phyloP scores from a whole-genome alignment of 2,113 vertebrate genomes.

The Quiscalus mexicanus region DNA sequence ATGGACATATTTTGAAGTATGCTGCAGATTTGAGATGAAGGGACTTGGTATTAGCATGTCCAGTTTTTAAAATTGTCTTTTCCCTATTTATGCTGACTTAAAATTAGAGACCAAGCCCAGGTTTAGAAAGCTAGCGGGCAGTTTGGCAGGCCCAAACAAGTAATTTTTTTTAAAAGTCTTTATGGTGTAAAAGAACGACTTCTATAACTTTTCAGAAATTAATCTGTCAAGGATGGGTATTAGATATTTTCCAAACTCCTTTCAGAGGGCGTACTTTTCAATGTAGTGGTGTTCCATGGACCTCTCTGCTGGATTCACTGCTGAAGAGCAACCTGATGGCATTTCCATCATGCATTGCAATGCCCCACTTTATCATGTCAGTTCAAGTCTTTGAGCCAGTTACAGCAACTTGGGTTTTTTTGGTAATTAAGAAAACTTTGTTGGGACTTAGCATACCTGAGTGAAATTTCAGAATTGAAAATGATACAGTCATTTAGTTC shows the following conservation, averaged over 20 bases:
- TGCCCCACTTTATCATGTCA: background rate
- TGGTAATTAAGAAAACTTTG: background rate
- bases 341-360: background rate
- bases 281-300: background rate
- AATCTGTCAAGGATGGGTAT: background rate
- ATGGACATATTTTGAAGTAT: background rate
- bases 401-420: background rate
- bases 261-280: background rate
- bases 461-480: background rate
- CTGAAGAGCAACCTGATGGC: background rate
- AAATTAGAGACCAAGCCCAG: background rate
- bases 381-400: background rate
- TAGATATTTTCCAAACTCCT: background rate
- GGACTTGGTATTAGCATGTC: background rate
- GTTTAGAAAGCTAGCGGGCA: background rate
- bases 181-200: background rate
- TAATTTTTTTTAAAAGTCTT: background rate
- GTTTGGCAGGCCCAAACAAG: background rate
- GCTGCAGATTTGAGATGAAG: background rate
- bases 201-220: background rate
- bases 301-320: background rate
- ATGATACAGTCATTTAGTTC: background rate
- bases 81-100: background rate
- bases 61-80: background rate
- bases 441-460: background rate